Evolutionary conservation across 2,888 invertebrate species (phyloP).

Genomic region (Hoplodrina blanda): DNA sequence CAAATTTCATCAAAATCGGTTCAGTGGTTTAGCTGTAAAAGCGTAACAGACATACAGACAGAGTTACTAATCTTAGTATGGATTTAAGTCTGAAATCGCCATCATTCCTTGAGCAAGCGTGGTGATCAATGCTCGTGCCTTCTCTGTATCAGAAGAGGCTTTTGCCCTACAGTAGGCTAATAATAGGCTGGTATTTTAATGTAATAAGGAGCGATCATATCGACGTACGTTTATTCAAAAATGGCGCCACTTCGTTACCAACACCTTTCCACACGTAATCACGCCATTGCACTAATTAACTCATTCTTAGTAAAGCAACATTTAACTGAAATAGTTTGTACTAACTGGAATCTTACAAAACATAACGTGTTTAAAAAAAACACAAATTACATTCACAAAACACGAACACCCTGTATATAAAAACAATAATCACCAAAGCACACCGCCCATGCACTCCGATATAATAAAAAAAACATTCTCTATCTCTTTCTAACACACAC

Average conservation of each 20-base stretch:
- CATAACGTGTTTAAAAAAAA: conserved; percentile 17
- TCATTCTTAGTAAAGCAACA: conserved; percentile 30
- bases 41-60: too few relatives aligned
- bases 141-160: too few relatives aligned
- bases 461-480: conserved; percentile 71
- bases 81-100: too few relatives aligned
- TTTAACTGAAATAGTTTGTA: conserved; percentile 16
- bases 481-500: conserved; percentile 71
- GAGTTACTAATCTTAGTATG: too few relatives aligned
- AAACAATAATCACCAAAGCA: conserved; percentile 81
- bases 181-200: too few relatives aligned
- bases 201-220: too few relatives aligned
- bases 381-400: conserved; percentile 31
- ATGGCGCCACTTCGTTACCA: not conserved
- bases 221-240: conserved; percentile 14
- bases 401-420: conserved; percentile 71
- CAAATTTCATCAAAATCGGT: too few relatives aligned
- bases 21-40: too few relatives aligned
- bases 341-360: conserved; percentile 21
- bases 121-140: too few relatives aligned
- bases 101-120: too few relatives aligned
- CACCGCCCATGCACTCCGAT: conserved; percentile 77
- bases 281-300: conserved; percentile 26
- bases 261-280: not conserved
- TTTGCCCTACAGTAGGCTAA: too few relatives aligned